Conservation (phyloP, 1,140 invertebrate genomes). For the Hyles vespertilio region DNA sequence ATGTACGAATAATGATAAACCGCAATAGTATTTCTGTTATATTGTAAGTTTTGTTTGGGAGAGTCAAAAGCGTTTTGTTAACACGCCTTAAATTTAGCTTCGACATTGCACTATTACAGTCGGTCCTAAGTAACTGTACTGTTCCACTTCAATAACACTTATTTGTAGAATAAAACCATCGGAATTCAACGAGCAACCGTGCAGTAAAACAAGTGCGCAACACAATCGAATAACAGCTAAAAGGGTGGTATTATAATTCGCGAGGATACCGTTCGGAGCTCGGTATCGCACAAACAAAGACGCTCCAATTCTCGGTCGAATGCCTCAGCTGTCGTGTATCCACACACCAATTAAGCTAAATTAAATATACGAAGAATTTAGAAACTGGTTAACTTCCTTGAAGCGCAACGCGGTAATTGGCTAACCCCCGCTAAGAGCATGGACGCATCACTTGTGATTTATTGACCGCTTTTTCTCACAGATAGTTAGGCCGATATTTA, state of each 20-base stretch:
- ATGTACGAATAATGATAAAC: no score
- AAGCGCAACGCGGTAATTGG: conserved; percentile 73
- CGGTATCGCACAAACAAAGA: conserved; percentile 57
- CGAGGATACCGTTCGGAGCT: conserved; percentile 49
- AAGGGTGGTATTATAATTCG: conserved; percentile 22
- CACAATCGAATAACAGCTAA: not conserved
- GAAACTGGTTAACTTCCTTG: conserved; percentile 73
- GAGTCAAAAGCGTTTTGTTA: no score
- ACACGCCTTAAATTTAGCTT: no score
- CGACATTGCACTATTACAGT: no score
- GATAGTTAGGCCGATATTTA: not conserved
- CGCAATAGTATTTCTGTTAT: no score
- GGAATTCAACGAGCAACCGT: conserved; percentile 1
- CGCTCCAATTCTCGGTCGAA: conserved; percentile 60
- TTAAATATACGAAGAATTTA: conserved; percentile 75
- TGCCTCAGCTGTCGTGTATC: conserved; percentile 48
- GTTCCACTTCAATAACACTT: no score
- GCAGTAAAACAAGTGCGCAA: not conserved
- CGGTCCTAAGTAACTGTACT: no score
- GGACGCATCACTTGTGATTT: conserved; percentile 64
- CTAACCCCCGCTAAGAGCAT: conserved; percentile 58
- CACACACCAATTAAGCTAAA: conserved; percentile 71
- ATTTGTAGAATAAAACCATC: no score
- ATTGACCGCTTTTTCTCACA: conserved; percentile 44
- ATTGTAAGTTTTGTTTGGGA: no score